These are phyloP conservation scores for Drosophila arawakana DNA, from an alignment of 1,140 invertebrate genomes.

Conservation along the genomic window DNA sequence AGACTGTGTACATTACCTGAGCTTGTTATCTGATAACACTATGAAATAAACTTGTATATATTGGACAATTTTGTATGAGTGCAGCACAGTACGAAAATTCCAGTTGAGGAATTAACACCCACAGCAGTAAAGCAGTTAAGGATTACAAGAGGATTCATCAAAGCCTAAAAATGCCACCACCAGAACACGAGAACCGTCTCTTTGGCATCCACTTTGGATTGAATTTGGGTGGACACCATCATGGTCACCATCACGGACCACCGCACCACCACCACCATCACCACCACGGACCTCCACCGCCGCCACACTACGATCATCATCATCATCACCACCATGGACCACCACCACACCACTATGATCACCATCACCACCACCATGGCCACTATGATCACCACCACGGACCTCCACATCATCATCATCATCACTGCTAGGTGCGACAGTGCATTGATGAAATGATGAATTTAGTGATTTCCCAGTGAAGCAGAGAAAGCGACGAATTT, in stretches of 20 bases:
- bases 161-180: constrained; percentile 59
- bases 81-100: constrained; percentile 43
- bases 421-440: constrained; percentile 45
- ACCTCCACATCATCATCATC: constrained; percentile 58
- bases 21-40: constrained; percentile 21
- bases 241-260: constrained; percentile 40
- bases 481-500: constrained; percentile 50
- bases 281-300: constrained; percentile 38
- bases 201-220: constrained; percentile 68
- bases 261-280: constrained; percentile 30
- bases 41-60: constrained; percentile 43
- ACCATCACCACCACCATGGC: constrained; percentile 41
- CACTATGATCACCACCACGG: constrained; percentile 57
- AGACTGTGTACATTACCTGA: constrained; percentile 38
- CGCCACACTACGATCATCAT: constrained; percentile 37
- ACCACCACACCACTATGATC: constrained; percentile 55
- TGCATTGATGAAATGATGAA: not conserved
- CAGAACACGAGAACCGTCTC: constrained; percentile 59
- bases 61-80: constrained; percentile 31
- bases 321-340: constrained; percentile 43
- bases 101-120: constrained; percentile 38
- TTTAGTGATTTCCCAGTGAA: not conserved
- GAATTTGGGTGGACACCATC: constrained; percentile 40
- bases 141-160: constrained; percentile 25
- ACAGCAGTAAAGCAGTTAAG: constrained; percentile 1